Percentiles rank a stretch among this genome's conserved stretches.
Evolutionary conservation across 2,113 vertebrate species (phyloP).

Genomic region (Zosterops borbonicus): DNA sequence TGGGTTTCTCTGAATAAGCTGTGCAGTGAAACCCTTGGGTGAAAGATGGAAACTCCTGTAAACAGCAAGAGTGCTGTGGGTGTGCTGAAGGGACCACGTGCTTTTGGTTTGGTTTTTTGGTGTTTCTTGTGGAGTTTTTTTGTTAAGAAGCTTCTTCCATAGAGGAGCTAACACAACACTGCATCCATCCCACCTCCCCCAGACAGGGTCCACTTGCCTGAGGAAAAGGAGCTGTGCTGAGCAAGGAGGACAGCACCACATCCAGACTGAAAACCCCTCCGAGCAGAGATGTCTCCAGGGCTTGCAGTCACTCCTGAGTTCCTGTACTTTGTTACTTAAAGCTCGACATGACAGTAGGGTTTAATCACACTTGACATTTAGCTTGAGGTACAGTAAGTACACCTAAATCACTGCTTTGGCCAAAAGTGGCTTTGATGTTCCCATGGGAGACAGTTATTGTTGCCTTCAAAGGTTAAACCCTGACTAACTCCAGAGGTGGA

Average conservation of each 20-base stretch:
- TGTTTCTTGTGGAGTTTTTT: background rate
- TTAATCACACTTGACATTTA: slow-evolving; percentile 69
- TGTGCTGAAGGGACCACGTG: background rate
- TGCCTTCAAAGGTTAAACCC: slow-evolving; percentile 57
- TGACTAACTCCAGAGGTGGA: background rate
- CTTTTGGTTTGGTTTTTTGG: background rate
- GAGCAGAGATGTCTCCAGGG: background rate
- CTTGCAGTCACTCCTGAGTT: background rate
- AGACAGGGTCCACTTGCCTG: background rate
- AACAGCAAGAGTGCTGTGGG: background rate
- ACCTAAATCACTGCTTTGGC: slow-evolving; percentile 54
- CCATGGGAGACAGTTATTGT: slow-evolving; percentile 29
- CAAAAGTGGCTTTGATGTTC: slow-evolving; percentile 59
- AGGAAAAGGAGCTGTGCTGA: background rate
- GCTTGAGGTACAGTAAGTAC: slow-evolving; percentile 54
- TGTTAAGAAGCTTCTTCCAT: background rate
- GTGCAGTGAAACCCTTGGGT: background rate
- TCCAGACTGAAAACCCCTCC: background rate
- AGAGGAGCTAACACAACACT: background rate
- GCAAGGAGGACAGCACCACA: background rate
- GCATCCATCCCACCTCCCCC: background rate
- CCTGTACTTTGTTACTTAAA: slow-evolving; percentile 7
- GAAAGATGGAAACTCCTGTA: background rate
- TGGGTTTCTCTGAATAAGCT: background rate
- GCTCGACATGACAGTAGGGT: background rate